Base-by-base conservation (phyloP, 2,113 vertebrate species). In the Zosterops borbonicus region DNA sequence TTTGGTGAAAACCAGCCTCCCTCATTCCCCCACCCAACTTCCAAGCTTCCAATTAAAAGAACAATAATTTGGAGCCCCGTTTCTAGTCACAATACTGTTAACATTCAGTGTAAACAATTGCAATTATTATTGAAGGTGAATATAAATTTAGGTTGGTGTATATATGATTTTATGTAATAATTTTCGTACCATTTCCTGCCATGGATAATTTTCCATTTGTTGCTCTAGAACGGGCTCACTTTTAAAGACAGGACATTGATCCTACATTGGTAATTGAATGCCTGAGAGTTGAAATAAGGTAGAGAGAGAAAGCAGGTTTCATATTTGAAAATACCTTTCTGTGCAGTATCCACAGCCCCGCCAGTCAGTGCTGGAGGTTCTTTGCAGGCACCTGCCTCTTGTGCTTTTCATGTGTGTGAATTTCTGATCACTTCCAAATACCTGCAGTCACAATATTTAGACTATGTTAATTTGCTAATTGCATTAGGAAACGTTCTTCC, bases 311-410 rank as follows among this genome's bases (percentile, higher is more conserved):
- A 56, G 58, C 41, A 65, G n/a, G 20, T 2, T n/a, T 33, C 23
- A 6, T 65, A 24, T n/a, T 20, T 75, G 42, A 4, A 23, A 28
- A 4, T 41, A 3, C 6, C 23, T n/a, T 15, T 56, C 33, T 14
- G 0, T 31, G 17, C 3, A 9, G 28, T 5, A 15, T 6, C 42
- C 56, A 12, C 58, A 25, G 6, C 7, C 42, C 0, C 0, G 1
- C 1, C 37, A 33, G 33, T 27, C 69, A 21, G 42, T 14, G 9
- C 69, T 60, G 59, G 46, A 70, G 55, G 82, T n/a, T 35, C 56
- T 73, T 69, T 89, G 58, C 60, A 60, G 55, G 62, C 92, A 65
- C 9, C 63, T 83, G 50, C 55, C 31, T 58, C 83, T 53, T 78
- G 71, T 69, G 37, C 58, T 73, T 83, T 59, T 7, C 24, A 7